Conservation (phyloP, 2,888 invertebrate species). For the Pegoplata infirma region DNA sequence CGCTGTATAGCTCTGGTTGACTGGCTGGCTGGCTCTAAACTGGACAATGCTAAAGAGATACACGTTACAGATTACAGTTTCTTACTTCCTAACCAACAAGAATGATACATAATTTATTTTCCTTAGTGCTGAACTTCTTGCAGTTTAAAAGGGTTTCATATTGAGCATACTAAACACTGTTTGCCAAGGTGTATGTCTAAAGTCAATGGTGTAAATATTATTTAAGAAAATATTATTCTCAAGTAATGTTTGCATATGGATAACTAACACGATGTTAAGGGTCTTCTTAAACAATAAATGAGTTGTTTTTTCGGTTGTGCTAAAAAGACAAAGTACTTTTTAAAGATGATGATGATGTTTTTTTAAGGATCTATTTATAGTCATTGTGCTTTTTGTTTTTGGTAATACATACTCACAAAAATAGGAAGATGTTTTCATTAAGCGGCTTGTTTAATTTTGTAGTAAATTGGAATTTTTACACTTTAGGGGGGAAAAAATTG, state of each 20-base stretch:
- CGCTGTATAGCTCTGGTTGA: slow-evolving; percentile 22
- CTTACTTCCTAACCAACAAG: not conserved
- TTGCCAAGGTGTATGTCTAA: slow-evolving; percentile 37
- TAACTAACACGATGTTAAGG: slow-evolving; percentile 48
- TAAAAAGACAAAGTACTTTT: slow-evolving; percentile 58
- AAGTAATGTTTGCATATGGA: slow-evolving; percentile 50
- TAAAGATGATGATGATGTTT: slow-evolving; percentile 16
- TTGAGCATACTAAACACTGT: not conserved
- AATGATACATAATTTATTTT: slow-evolving; percentile 52
- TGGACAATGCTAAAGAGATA: slow-evolving; percentile 51
- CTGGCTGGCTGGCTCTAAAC: slow-evolving; percentile 4
- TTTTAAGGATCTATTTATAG: not conserved
- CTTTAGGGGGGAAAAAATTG: not conserved
- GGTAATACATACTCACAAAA: no score
- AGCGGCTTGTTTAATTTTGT: not conserved
- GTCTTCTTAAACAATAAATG: slow-evolving; percentile 51
- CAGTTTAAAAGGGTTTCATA: not conserved
- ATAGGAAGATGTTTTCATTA: not conserved
- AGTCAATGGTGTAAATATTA: slow-evolving; percentile 40
- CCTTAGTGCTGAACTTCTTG: not conserved
- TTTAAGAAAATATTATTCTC: slow-evolving; percentile 35
- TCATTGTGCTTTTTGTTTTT: not conserved
- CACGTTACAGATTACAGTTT: slow-evolving; percentile 55
- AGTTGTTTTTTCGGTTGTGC: slow-evolving; percentile 58
- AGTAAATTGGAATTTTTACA: not conserved